Evolutionary conservation across 2,797 vertebrate genomes (phyloP).

Genomic region (Lithobates pipiens): DNA sequence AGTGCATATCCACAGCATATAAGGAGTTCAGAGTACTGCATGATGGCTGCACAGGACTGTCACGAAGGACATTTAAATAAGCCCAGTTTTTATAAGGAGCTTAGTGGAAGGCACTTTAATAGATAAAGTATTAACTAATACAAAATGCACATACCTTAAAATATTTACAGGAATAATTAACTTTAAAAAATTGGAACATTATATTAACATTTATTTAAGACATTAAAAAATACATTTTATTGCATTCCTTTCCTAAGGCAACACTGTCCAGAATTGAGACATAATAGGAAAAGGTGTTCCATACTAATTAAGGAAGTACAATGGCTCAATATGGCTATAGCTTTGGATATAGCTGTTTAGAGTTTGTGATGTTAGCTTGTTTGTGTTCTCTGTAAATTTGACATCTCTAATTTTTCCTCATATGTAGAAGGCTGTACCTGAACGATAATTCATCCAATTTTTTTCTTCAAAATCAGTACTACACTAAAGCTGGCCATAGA

Average conservation of each 20-base stretch:
- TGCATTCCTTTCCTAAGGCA: conserved; percentile 32
- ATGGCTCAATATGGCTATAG: neutral
- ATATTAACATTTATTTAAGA: conserved; percentile 42
- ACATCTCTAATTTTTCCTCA: too few relatives aligned
- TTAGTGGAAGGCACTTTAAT: conserved; percentile 5
- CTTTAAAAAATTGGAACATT: conserved; percentile 23
- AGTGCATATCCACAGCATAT: conserved; percentile 52
- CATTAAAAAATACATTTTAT: conserved; percentile 21
- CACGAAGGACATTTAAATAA: neutral
- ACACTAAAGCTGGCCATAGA: too few relatives aligned
- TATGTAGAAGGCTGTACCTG: too few relatives aligned
- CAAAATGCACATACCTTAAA: conserved; percentile 35
- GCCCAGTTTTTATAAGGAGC: neutral
- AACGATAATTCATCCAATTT: neutral
- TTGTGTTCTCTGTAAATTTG: too few relatives aligned
- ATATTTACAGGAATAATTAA: conserved; percentile 51
- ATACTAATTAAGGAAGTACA: neutral
- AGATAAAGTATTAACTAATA: conserved; percentile 8
- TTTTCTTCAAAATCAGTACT: neutral
- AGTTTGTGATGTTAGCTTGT: too few relatives aligned
- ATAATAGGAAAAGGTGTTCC: neutral
- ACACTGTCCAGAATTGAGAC: conserved; percentile 7
- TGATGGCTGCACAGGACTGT: neutral
- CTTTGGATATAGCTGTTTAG: too few relatives aligned
- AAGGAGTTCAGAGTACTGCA: neutral